Percentiles rank a stretch among this genome's conserved stretches.
Evolutionary conservation across 1,140 invertebrate genomes (phyloP).

Genomic region (Frieseomelitta varia): DNA sequence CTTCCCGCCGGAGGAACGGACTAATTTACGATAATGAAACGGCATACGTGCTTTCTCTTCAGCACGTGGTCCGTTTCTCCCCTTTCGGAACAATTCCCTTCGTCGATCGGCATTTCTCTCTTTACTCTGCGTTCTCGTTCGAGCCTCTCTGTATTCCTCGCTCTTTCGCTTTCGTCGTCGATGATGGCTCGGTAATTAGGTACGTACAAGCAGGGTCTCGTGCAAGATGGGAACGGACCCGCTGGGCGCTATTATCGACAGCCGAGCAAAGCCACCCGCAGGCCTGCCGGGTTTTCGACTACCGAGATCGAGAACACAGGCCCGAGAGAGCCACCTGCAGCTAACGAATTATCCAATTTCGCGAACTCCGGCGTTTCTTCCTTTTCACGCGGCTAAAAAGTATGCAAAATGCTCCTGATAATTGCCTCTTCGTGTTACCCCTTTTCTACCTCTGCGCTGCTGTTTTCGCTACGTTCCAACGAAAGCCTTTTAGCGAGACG

Average conservation of each 20-base stretch:
- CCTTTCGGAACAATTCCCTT: slow-evolving; percentile 23
- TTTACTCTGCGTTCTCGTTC: slow-evolving; percentile 19
- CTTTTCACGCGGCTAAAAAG: slow-evolving; percentile 1
- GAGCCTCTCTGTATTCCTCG: not conserved
- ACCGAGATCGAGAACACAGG: slow-evolving; percentile 28
- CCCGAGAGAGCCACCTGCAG: slow-evolving; percentile 48
- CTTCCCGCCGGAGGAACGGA: not conserved
- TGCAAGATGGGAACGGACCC: slow-evolving; percentile 52
- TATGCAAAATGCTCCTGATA: slow-evolving; percentile 6
- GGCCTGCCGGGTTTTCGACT: slow-evolving; percentile 37
- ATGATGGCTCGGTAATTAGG: slow-evolving; percentile 48
- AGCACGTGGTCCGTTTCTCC: slow-evolving; percentile 33
- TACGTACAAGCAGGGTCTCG: slow-evolving; percentile 33
- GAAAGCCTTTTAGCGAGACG: not conserved
- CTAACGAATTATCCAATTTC: slow-evolving; percentile 65
- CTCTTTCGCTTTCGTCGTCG: slow-evolving; percentile 5
- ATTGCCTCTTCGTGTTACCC: not conserved
- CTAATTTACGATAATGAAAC: slow-evolving; percentile 59
- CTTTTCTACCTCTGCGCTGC: not conserved
- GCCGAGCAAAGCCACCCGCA: slow-evolving; percentile 55
- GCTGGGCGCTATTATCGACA: slow-evolving; percentile 55
- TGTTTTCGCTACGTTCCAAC: not conserved
- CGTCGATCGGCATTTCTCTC: not conserved
- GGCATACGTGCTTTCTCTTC: slow-evolving; percentile 37
- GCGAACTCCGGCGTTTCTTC: slow-evolving; percentile 12